phyloP scores from a whole-genome alignment of 2,888 invertebrate genomes.

The Nipponacmea schrenckii region DNA sequence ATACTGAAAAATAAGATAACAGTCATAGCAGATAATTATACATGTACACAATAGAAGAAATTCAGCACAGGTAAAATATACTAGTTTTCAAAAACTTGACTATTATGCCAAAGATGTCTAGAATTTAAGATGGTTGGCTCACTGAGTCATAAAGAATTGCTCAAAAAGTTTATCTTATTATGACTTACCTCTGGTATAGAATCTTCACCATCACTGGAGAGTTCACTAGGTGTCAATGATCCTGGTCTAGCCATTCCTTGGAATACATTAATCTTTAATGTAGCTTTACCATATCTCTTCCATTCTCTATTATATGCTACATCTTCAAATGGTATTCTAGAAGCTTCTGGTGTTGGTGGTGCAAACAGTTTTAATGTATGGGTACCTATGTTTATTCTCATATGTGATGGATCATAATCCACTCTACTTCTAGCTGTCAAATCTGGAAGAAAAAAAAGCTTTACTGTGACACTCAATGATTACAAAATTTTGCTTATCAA shows the following conservation, averaged over 20 bases:
- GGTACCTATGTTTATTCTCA: conserved; percentile 58
- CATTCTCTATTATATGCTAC: conserved; percentile 49
- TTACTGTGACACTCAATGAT: no score
- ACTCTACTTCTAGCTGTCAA: conserved; percentile 43
- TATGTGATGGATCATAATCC: conserved; percentile 47
- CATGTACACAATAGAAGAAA: background rate
- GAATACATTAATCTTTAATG: conserved; percentile 58
- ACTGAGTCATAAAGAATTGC: no score
- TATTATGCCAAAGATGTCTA: no score
- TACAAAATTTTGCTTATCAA: no score
- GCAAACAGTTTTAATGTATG: conserved; percentile 55
- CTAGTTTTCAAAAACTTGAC: background rate
- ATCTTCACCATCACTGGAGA: conserved; percentile 60
- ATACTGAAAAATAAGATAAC: conserved; percentile 39
- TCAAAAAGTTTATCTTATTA: no score
- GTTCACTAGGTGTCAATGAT: conserved; percentile 63
- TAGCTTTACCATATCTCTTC: conserved; percentile 55
- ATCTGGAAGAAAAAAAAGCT: conserved; percentile 32
- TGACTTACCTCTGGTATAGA: conserved; percentile 52
- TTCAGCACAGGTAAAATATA: background rate
- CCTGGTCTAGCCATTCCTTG: conserved; percentile 60
- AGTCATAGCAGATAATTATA: background rate
- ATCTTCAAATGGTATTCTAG: conserved; percentile 50
- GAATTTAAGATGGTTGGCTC: no score
- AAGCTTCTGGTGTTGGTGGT: conserved; percentile 59